Conservation (phyloP, 2,888 invertebrate species). For the Urechis unicinctus region DNA sequence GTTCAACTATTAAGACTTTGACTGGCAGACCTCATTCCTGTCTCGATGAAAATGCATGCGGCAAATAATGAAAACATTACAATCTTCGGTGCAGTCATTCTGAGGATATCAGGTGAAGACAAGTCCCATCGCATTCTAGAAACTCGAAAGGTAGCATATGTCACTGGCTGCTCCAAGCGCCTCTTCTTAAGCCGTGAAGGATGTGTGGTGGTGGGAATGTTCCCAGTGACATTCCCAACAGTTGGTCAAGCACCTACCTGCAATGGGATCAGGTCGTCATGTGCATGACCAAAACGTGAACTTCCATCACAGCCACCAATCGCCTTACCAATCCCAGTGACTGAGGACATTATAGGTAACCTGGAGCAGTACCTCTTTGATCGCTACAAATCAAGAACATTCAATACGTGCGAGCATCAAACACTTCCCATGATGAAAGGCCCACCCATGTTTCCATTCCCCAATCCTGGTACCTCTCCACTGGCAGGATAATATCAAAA, state of each 20-base stretch:
- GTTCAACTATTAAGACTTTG: slow-evolving; percentile 22
- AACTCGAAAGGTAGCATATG: slow-evolving; percentile 26
- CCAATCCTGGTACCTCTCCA: slow-evolving; percentile 15
- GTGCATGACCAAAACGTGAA: neutral
- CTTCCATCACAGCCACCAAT: slow-evolving; percentile 12
- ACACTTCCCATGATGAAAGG: slow-evolving; percentile 14
- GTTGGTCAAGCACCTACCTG: slow-evolving; percentile 8
- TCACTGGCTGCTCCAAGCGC: slow-evolving; percentile 25
- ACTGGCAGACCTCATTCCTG: slow-evolving; percentile 24
- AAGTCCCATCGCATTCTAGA: slow-evolving; percentile 10
- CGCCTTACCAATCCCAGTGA: slow-evolving; percentile 13
- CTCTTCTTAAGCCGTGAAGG: slow-evolving; percentile 27
- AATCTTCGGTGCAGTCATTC: slow-evolving; percentile 26
- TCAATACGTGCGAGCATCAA: slow-evolving; percentile 17
- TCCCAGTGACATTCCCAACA: slow-evolving; percentile 20
- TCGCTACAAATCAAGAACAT: slow-evolving; percentile 13
- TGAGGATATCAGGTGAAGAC: slow-evolving; percentile 18
- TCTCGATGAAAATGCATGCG: slow-evolving; percentile 27
- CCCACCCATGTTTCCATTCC: slow-evolving; percentile 14
- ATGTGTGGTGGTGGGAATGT: slow-evolving; percentile 23
- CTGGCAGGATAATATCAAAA: slow-evolving; percentile 15
- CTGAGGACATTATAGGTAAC: slow-evolving; percentile 5
- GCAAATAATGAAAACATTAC: slow-evolving; percentile 25
- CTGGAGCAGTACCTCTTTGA: slow-evolving; percentile 11
- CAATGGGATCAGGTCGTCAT: slow-evolving; percentile 3